Percentiles rank a stretch among this genome's conserved stretches.
These are phyloP conservation scores for Tympanoctomys barrerae DNA, from an alignment of 2,797 vertebrate genomes.

Conservation along the genomic window DNA sequence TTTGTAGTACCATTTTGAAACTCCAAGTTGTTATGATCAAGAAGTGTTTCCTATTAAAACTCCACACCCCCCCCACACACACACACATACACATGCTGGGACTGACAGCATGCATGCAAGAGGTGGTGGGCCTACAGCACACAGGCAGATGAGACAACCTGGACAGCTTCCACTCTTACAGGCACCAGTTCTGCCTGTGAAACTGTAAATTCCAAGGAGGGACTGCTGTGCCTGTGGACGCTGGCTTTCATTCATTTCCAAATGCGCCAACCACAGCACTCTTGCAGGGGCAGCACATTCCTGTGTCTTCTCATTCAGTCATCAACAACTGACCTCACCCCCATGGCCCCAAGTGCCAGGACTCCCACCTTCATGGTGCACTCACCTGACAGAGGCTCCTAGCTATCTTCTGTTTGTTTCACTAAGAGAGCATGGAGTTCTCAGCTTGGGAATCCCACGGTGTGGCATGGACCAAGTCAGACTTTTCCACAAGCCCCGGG, in stretches of 20 bases:
- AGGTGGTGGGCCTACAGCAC: neutral
- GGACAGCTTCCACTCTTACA: neutral
- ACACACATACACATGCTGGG: no score
- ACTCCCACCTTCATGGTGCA: neutral
- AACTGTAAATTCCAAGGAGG: neutral
- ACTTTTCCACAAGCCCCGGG: neutral
- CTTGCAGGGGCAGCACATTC: rapidly evolving
- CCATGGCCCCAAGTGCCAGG: neutral
- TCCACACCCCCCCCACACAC: neutral
- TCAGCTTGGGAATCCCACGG: neutral
- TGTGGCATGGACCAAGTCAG: neutral
- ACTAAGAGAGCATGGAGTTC: neutral
- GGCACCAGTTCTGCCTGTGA: neutral
- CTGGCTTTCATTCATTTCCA: neutral
- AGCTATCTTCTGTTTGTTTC: neutral
- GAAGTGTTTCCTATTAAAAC: neutral
- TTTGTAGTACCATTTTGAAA: neutral
- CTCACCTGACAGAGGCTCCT: neutral
- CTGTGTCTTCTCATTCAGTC: neutral
- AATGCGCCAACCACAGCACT: rapidly evolving
- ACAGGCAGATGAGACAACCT: no score
- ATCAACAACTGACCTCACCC: neutral
- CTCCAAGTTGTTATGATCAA: neutral
- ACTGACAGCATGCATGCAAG: neutral
- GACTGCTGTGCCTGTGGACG: neutral